Percentiles rank a stretch among this genome's conserved stretches.
phyloP scores from a whole-genome alignment of 2,113 vertebrate species.

The Microcebus tavaratra region DNA sequence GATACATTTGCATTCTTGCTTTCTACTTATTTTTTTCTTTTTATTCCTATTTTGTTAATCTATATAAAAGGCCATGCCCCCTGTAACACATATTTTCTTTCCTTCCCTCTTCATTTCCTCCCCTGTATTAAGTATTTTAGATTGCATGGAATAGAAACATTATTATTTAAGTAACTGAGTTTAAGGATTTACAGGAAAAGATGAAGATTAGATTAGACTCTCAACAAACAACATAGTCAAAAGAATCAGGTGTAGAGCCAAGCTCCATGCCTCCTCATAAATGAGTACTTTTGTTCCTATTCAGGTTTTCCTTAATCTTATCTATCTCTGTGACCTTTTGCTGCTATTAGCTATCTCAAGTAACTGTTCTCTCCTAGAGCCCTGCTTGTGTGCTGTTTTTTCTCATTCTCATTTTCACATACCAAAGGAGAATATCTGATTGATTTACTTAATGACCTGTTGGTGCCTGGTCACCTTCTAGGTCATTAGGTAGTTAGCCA shows the following conservation, averaged over 20 bases:
- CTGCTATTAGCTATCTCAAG: background rate
- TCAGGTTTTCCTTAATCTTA: background rate
- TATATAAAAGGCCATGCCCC: background rate
- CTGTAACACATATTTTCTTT: background rate
- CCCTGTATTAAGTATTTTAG: background rate
- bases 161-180: constrained; percentile 6
- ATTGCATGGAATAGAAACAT: background rate
- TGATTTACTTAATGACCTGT: constrained; percentile 39
- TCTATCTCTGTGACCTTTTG: background rate
- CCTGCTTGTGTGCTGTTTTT: background rate
- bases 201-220: background rate
- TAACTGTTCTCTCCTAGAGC: background rate
- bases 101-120: background rate
- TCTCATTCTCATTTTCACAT: background rate
- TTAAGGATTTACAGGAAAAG: background rate
- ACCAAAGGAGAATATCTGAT: constrained; percentile 17
- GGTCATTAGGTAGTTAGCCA: background rate
- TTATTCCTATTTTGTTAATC: background rate
- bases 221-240: background rate
- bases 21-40: background rate
- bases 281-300: background rate
- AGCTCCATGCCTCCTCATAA: background rate
- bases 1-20: constrained; percentile 7
- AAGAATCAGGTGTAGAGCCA: background rate
- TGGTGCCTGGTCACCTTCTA: constrained; percentile 10